Percentiles rank a stretch among this genome's conserved stretches.
Evolutionary conservation across 2,888 invertebrate species (phyloP).

Genomic region (Apamea monoglypha): DNA sequence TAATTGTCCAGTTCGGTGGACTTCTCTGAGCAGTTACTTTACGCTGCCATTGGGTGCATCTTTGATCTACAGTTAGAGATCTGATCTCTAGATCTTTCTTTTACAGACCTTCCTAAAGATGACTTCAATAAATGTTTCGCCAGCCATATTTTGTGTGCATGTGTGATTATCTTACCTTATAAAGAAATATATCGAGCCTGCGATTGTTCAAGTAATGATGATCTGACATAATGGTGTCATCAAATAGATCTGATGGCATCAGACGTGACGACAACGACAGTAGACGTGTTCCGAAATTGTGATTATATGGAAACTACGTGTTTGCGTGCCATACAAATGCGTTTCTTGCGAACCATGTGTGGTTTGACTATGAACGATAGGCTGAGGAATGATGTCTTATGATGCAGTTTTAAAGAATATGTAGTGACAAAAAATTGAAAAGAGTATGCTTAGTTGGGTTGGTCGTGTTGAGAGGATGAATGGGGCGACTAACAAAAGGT

Average conservation of each 20-base stretch:
- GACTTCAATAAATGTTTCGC: background rate
- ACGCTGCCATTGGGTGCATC: background rate
- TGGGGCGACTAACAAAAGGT: background rate
- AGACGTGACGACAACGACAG: background rate
- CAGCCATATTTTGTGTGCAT: background rate
- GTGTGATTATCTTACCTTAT: background rate
- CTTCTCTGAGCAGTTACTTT: slow-evolving; percentile 10
- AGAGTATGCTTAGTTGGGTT: background rate
- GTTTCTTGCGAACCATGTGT: background rate
- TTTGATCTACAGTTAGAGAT: background rate
- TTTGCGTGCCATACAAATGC: background rate
- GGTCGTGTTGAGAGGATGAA: background rate
- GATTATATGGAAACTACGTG: background rate
- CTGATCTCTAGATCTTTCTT: slow-evolving; percentile 2
- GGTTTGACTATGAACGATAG: background rate
- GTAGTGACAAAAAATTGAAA: background rate
- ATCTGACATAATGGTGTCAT: slow-evolving; percentile 14
- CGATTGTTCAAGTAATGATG: background rate
- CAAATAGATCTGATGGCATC: background rate
- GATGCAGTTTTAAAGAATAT: background rate
- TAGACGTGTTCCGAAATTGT: background rate
- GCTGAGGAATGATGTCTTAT: background rate
- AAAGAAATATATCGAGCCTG: background rate
- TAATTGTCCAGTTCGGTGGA: slow-evolving; percentile 6
- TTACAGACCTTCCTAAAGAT: background rate